phyloP scores from a whole-genome alignment of 2,888 invertebrate species.

The Pachliopta kotzebuea region DNA sequence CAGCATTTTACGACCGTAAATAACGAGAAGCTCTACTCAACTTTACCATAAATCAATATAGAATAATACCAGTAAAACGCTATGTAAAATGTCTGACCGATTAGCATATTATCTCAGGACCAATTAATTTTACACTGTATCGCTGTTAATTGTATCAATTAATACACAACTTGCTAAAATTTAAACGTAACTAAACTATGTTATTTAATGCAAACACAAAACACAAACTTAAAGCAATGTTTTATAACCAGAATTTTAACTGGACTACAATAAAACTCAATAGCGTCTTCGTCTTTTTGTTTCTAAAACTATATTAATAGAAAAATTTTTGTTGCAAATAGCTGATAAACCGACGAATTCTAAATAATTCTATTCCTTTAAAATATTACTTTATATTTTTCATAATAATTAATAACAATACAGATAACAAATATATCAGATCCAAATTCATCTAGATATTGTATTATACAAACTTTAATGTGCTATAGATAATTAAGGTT shows the following conservation, averaged over 20 bases:
- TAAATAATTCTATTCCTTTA: too few species aligned
- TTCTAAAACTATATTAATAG: too few species aligned
- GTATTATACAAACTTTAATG: too few species aligned
- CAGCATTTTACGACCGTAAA: slow-evolving; percentile 3
- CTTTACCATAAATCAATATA: slow-evolving; percentile 9
- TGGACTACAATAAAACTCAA: too few species aligned
- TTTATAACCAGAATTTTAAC: neutral
- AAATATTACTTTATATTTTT: too few species aligned
- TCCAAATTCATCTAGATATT: too few species aligned
- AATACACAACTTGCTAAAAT: slow-evolving; percentile 41
- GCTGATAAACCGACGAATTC: too few species aligned
- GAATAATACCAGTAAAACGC: slow-evolving; percentile 8
- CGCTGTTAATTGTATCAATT: slow-evolving; percentile 55
- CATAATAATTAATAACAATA: too few species aligned
- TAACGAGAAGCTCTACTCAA: slow-evolving; percentile 3
- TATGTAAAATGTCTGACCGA: slow-evolving; percentile 46
- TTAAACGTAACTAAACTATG: slow-evolving; percentile 39
- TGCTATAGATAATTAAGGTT: too few species aligned
- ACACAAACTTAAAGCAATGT: neutral
- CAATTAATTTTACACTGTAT: slow-evolving; percentile 69
- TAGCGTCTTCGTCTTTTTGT: too few species aligned
- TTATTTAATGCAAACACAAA: neutral
- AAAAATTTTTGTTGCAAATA: too few species aligned
- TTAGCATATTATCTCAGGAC: slow-evolving; percentile 63
- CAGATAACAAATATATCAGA: too few species aligned